Evolutionary conservation across 2,113 vertebrate genomes (phyloP), one percentile per base, ranked within the genome.

Genomic region (Mesitornis unicolor): DNA sequence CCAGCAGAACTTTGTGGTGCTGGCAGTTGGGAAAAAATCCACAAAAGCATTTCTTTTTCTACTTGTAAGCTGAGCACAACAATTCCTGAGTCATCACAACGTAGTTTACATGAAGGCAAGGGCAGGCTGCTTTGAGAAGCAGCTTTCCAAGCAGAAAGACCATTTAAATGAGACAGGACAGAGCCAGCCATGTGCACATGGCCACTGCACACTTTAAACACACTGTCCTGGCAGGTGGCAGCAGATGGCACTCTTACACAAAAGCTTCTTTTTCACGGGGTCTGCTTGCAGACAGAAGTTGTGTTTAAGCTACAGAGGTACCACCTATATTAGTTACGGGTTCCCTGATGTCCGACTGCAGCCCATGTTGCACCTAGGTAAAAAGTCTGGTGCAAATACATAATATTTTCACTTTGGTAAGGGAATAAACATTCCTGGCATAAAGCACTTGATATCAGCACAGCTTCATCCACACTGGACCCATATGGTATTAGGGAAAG

Each of bases 221-320:
- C 83, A 84, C 64, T 89, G 77, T 89, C 92, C 88, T 90, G 60
- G 77, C 73, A 93, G 77, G 92, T 96, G 89, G 95, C 96, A 96
- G 93, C 92, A 96, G 93, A 78, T 95, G 95, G 95, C 94, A 96
- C 77, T 94, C 88, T 96, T 65, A 94, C 90, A 95, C 90, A 95
- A 89, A 93, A 92, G 76, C 92, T 96, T 63, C 56, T 68, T 84
- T 92, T 86, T 71, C 57, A 71, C 64, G 22, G 69, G 29, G 11
- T 70, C 40, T 95, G n/a, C 65, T 56, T 45, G 60, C 71, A 85
- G 48, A 24, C 78, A 93, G 59, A 76, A 85, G 70, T 76, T 87
- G 65, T 61, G 20, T 82, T 89, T 84, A 81, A 90, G 78, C 54
- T 84, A 36, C 33, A 83, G 70, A 77, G 20, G 38, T 63, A 56